A percentile compares a stretch with the other conserved stretches of the same genome.
Conservation (phyloP, 2,888 invertebrate species). For the Yponomeuta evonymella region DNA sequence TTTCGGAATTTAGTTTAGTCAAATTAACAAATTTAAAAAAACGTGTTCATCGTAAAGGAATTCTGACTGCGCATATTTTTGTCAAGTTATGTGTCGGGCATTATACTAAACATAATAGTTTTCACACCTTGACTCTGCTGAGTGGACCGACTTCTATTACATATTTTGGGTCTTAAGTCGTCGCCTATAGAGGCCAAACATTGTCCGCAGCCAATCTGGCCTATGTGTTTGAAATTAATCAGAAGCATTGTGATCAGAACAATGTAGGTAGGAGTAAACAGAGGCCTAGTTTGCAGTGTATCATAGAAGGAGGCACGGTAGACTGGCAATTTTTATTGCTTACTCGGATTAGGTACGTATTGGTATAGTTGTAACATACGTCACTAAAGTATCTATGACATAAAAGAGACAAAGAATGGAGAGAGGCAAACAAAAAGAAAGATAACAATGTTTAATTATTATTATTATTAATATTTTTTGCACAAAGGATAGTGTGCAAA, state of each 20-base stretch:
- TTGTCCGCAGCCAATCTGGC: conserved; percentile 2
- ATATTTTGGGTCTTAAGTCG: neutral
- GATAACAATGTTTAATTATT: no score
- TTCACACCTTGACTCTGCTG: neutral
- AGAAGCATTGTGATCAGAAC: conserved; percentile 3
- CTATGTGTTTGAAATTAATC: conserved; percentile 8
- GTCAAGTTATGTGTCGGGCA: no score
- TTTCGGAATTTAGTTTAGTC: no score
- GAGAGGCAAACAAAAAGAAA: no score
- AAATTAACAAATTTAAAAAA: no score
- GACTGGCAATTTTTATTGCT: neutral
- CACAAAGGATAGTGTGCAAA: no score
- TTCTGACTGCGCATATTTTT: no score
- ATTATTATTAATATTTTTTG: no score
- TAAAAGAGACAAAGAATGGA: no score
- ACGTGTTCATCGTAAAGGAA: no score
- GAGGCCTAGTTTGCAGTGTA: conserved; percentile 8
- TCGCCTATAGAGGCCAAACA: neutral
- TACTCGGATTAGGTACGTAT: neutral
- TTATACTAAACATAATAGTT: neutral
- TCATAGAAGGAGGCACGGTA: neutral
- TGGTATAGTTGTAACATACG: no score
- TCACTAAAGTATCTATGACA: no score
- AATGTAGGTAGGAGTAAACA: neutral
- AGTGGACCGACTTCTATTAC: conserved; percentile 4